A percentile compares a stretch with the other conserved stretches of the same genome.
Conservation (phyloP, 2,113 vertebrate genomes). For the Lepisosteus oculatus region DNA sequence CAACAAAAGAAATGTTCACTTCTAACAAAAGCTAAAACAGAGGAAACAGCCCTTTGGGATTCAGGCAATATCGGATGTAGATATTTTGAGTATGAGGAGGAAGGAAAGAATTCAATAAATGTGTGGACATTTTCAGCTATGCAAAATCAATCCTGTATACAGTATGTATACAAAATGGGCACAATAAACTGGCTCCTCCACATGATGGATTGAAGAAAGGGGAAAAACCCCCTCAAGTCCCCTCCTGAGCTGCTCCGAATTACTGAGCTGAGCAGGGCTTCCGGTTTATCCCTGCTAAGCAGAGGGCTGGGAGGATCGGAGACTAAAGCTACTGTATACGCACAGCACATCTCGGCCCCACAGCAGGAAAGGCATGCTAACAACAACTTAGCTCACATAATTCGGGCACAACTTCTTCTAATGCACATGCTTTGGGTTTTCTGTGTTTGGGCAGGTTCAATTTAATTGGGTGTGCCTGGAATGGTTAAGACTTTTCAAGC, state of each 20-base stretch:
- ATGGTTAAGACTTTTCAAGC: no score
- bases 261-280: not conserved
- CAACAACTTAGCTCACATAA: not conserved
- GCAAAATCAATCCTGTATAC: not conserved
- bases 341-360: not conserved
- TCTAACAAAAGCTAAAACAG: no score
- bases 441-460: no score
- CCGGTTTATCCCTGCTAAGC: not conserved
- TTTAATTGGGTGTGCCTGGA: no score
- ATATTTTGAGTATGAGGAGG: not conserved
- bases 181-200: not conserved
- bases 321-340: not conserved
- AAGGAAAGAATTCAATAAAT: not conserved
- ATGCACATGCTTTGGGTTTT: no score
- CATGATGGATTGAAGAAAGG: not conserved
- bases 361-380: no score
- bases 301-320: not conserved
- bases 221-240: not conserved
- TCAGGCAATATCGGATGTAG: not conserved
- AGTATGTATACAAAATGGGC: not conserved
- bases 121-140: not conserved
- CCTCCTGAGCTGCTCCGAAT: not conserved
- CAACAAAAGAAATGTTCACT: no score
- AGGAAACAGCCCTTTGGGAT: not conserved
- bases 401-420: no score